Evolutionary conservation across 2,797 vertebrate species (phyloP).

Genomic region (Hozukius guyotensis): DNA sequence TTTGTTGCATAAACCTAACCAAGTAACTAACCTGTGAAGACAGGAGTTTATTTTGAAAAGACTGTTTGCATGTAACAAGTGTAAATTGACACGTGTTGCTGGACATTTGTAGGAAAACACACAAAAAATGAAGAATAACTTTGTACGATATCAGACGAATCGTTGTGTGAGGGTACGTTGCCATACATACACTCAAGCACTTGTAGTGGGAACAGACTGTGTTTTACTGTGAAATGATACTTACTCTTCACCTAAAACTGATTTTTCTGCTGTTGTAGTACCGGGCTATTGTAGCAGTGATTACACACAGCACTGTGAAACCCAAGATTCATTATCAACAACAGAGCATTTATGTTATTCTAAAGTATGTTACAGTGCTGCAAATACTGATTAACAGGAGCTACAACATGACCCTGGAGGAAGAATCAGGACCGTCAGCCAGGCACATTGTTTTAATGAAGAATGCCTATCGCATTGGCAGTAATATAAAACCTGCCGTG

Average conservation of each 20-base stretch:
- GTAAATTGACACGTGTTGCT: too few species aligned
- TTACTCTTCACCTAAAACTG: neutral
- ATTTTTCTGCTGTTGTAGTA: neutral
- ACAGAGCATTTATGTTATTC: neutral
- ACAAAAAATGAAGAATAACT: too few species aligned
- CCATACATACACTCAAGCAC: too few species aligned
- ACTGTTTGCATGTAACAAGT: too few species aligned
- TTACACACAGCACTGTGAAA: neutral
- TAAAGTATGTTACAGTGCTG: neutral
- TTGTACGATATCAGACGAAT: too few species aligned
- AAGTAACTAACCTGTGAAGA: too few species aligned
- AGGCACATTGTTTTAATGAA: conserved; percentile 6
- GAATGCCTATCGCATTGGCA: neutral
- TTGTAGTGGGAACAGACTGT: neutral
- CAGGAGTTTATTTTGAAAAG: too few species aligned
- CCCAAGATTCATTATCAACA: neutral
- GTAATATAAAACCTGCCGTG: conserved; percentile 4
- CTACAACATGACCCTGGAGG: neutral
- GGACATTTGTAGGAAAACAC: too few species aligned
- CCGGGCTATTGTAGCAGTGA: neutral
- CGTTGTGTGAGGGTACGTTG: too few species aligned
- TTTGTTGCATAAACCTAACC: too few species aligned
- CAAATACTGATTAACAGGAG: neutral
- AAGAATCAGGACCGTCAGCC: neutral
- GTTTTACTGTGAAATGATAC: neutral